Base-by-base conservation (phyloP, 2,888 invertebrate species). In the Xestia ashworthii region DNA sequence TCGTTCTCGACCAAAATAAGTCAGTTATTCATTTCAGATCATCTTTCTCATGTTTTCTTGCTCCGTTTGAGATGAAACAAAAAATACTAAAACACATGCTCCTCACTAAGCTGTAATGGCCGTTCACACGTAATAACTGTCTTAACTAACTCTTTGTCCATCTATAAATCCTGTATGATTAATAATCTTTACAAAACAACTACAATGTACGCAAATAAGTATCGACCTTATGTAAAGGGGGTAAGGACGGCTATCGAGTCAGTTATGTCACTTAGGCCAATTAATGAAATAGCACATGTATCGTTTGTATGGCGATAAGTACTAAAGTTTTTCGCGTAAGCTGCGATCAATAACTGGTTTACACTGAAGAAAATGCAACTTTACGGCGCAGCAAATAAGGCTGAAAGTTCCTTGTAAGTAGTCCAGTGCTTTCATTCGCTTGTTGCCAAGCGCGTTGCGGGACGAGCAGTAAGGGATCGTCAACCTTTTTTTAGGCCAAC, bases 301-400 rank as follows among this genome's bases (percentile, higher is more conserved):
- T 93, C 92, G 91, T 92, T 93, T 94, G 93, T 93, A 94, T 82
- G 91, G 94, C 93, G 94, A 94, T 95, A 94, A 94, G 94, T 94
- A 94, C 93, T 92, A 91, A 95, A 96, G 93, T 95, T 96, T 96
- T 96, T 96, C 95, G 95, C 95, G 91, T 93, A 93, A 95, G 95
- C 94, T 90, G 88, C 94, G 96, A 96, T 96, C 96, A 95, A 96
- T 96, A 96, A 95, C 92, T 91, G 87, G 75, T 53, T 9, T 1
- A 9, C 0, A 46, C 0, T 77, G 82, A 67, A n/a, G 5, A 0
- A 88, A 90, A 90, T 74, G 58, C 9, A 44, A 86, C 90, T 76
- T 79, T 92, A 90, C 6, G 0, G 0, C 0, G 0, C 1, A 2
- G 0, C 0, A 0, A 0, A 53, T 92, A 93, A 83, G 82, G 91